A percentile compares a stretch with the other conserved stretches of the same genome.
These are phyloP conservation scores for Andrena minutula DNA, from an alignment of 2,888 invertebrate species.

Conservation along the genomic window DNA sequence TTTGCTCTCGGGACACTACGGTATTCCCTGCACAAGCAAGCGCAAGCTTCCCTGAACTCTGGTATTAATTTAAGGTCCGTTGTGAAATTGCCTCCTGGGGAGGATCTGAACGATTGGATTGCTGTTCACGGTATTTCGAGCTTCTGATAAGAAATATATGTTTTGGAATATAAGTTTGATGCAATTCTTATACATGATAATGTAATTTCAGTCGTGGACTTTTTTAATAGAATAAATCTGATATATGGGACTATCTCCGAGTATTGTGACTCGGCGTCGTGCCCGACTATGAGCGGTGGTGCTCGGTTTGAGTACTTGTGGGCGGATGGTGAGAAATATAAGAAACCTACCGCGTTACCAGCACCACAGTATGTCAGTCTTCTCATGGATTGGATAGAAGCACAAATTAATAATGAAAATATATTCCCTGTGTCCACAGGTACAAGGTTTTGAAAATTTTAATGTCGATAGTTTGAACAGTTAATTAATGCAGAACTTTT, in stretches of 20 bases:
- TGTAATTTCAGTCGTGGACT: constrained; percentile 91
- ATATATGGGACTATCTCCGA: constrained; percentile 96
- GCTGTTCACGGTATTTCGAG: constrained; percentile 93
- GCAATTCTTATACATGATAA: constrained; percentile 1
- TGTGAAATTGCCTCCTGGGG: constrained; percentile 93
- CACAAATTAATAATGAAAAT: constrained; percentile 94
- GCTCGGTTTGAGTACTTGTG: constrained; percentile 95
- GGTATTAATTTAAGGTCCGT: constrained; percentile 94
- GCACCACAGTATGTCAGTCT: constrained; percentile 93
- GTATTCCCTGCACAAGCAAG: constrained; percentile 95
- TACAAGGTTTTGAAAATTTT: constrained; percentile 71
- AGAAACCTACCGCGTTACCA: constrained; percentile 92
- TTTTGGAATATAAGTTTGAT: not conserved
- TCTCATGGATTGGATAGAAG: constrained; percentile 96
- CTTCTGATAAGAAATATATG: constrained; percentile 9
- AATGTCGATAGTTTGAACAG: constrained; percentile 18
- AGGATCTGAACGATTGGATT: constrained; percentile 96
- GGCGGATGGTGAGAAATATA: constrained; percentile 93
- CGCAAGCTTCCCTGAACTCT: constrained; percentile 95
- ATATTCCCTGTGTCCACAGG: constrained; percentile 93
- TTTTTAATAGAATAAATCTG: constrained; percentile 96
- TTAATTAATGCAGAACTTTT: constrained; percentile 13
- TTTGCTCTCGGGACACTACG: constrained; percentile 95
- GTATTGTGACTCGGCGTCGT: constrained; percentile 92
- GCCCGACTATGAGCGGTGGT: constrained; percentile 96